Conservation (phyloP, 2,888 invertebrate genomes). For the Gasteruption jaculator region DNA sequence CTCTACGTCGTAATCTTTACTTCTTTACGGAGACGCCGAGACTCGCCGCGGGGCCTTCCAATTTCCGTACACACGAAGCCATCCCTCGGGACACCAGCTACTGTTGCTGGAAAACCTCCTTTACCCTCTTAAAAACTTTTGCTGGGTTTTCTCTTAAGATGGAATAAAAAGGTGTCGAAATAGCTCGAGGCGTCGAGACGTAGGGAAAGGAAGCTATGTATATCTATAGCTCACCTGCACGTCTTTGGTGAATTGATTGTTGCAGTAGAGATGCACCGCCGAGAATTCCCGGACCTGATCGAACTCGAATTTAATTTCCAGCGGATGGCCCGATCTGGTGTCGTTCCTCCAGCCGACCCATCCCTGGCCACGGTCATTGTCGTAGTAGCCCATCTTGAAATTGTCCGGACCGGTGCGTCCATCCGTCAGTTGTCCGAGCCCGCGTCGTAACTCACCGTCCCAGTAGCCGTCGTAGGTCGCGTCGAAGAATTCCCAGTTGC, state of each 20-base stretch:
- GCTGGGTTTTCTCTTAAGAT: background rate
- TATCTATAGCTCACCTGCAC: slow-evolving; percentile 61
- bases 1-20: slow-evolving; percentile 24
- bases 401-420: slow-evolving; percentile 75
- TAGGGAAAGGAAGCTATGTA: no score
- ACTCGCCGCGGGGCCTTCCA: slow-evolving; percentile 31
- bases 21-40: slow-evolving; percentile 18
- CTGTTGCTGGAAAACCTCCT: background rate
- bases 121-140: slow-evolving; percentile 1
- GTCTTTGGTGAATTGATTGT: slow-evolving; percentile 81
- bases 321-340: slow-evolving; percentile 60
- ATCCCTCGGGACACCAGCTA: slow-evolving; percentile 1
- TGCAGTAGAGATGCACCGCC: slow-evolving; percentile 74
- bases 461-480: slow-evolving; percentile 81
- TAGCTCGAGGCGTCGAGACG: no score
- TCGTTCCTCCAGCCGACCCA: slow-evolving; percentile 93
- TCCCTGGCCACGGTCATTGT: slow-evolving; percentile 62
- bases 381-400: slow-evolving; percentile 64
- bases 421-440: slow-evolving; percentile 82
- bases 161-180: no score
- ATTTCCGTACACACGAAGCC: no score
- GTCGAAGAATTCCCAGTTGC: slow-evolving; percentile 78
- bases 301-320: slow-evolving; percentile 76
- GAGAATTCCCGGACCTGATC: slow-evolving; percentile 84
- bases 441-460: slow-evolving; percentile 70